These are phyloP conservation scores for Haemorhous mexicanus DNA, from an alignment of 2,113 vertebrate genomes.

Conservation along the genomic window DNA sequence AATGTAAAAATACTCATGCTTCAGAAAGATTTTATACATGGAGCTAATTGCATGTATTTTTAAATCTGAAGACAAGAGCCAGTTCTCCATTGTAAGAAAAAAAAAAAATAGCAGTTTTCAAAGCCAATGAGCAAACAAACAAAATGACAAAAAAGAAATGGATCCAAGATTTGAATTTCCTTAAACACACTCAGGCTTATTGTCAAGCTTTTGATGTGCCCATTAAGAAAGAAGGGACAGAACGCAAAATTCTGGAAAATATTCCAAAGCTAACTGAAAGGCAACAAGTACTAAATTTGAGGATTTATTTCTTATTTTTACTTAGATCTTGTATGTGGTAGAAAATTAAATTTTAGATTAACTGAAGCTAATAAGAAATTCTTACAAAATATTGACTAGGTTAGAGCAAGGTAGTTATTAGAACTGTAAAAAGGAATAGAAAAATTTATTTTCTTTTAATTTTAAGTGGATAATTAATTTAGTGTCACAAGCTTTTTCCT, in stretches of 20 bases:
- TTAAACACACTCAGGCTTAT: neutral
- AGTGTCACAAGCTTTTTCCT: neutral
- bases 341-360: neutral
- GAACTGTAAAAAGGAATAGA: neutral
- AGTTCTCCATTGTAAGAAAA: neutral
- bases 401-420: neutral
- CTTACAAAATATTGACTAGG: neutral
- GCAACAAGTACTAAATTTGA: neutral
- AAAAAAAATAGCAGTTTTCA: neutral
- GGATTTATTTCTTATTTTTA: neutral
- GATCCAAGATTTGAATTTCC: neutral
- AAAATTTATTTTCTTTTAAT: neutral
- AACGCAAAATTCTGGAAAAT: neutral
- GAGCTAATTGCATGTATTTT: neutral
- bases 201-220: neutral
- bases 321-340: neutral
- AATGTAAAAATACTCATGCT: neutral
- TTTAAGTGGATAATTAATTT: neutral
- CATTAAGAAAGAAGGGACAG: neutral
- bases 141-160: neutral
- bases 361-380: neutral
- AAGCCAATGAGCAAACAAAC: neutral
- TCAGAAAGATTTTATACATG: neutral
- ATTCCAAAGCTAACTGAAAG: neutral
- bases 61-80: neutral